Conservation (phyloP, 2,888 invertebrate species). For the Eupithecia abbreviata region DNA sequence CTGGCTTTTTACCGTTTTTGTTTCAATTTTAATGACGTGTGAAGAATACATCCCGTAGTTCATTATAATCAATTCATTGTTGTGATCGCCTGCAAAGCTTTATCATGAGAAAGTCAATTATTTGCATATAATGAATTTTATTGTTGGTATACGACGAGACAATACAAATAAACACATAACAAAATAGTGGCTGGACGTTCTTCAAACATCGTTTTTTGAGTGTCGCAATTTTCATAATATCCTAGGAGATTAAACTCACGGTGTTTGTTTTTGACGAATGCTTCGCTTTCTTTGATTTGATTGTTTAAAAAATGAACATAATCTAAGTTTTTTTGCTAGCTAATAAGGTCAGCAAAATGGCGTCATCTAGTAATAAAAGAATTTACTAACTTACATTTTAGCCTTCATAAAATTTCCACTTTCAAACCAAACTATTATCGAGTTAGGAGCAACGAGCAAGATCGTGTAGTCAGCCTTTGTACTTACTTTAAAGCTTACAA, state of each 20-base stretch:
- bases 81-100: neutral
- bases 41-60: slow-evolving; percentile 3
- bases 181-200: neutral
- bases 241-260: neutral
- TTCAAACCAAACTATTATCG: neutral
- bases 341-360: neutral
- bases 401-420: neutral
- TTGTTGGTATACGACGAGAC: neutral
- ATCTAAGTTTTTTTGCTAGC: neutral
- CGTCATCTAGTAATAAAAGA: neutral
- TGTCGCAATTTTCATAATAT: neutral
- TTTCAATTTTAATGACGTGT: slow-evolving; percentile 16
- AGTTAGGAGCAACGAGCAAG: slow-evolving; percentile 8
- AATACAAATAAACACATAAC: neutral
- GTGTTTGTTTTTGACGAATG: neutral
- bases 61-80: slow-evolving; percentile 12
- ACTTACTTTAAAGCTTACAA: slow-evolving; percentile 47
- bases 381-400: neutral
- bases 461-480: slow-evolving; percentile 44
- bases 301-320: neutral
- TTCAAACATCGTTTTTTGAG: neutral
- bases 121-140: neutral
- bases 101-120: neutral
- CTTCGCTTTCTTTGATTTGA: neutral
- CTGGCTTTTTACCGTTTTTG: slow-evolving; percentile 11